A percentile compares a stretch with the other conserved stretches of the same genome.
These are phyloP conservation scores for Nemoura dubitans DNA, from an alignment of 2,888 invertebrate species.

Conservation along the genomic window DNA sequence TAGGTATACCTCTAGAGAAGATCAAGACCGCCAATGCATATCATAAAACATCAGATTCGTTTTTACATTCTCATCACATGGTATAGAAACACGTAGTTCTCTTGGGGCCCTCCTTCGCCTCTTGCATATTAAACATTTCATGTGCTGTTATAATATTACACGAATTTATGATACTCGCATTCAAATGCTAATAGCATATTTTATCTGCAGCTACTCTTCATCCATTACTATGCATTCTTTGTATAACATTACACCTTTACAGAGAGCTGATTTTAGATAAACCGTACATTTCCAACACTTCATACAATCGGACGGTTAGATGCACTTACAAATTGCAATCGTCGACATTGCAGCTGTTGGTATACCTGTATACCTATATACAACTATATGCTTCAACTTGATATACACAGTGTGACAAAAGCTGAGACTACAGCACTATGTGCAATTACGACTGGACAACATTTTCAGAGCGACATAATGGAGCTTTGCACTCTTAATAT, in stretches of 20 bases:
- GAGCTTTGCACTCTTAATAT: background rate
- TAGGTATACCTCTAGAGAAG: background rate
- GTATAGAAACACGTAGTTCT: background rate
- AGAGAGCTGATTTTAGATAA: background rate
- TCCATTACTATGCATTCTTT: background rate
- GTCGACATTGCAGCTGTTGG: background rate
- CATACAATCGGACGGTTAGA: background rate
- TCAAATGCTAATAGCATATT: constrained; percentile 12
- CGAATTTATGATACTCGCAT: constrained; percentile 5
- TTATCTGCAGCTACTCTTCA: constrained; percentile 3
- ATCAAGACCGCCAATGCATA: background rate
- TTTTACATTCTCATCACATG: background rate
- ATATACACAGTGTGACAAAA: background rate
- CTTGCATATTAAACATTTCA: background rate
- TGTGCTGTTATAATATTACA: constrained; percentile 7
- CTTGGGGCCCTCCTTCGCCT: background rate
- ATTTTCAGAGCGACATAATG: background rate
- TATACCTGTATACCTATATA: too few species aligned
- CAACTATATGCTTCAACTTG: background rate
- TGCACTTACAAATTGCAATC: background rate
- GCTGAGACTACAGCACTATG: background rate
- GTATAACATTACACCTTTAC: background rate
- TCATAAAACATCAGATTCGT: background rate
- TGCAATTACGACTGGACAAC: background rate
- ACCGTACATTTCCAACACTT: background rate